Evolutionary conservation across 2,888 invertebrate genomes (phyloP), one percentile per base, ranked within the genome.

Genomic region (Coremacera marginata): DNA sequence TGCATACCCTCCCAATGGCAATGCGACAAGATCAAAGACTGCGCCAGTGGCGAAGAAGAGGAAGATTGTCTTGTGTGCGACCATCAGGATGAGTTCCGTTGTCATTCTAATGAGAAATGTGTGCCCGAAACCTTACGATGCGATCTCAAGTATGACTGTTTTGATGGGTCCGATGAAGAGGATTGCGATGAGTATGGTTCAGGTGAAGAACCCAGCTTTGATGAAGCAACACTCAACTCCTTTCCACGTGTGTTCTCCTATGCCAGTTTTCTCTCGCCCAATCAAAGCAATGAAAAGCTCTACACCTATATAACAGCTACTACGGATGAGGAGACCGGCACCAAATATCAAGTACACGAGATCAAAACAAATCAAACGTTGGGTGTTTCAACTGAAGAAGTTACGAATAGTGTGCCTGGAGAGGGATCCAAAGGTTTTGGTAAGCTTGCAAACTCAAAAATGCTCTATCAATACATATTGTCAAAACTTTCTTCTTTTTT

Each of bases 1-100:
- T 93, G 93, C 84, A 90, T 93, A 65, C 92, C 92, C 0, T 84
- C 90, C 11, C 91, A 92, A 78, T 93, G 93, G 93, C 88, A 89
- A 76, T 91, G 91, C 81, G 91, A 91, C 81, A 90, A 90, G 34
- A 89, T 90, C 49, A 88, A 89, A 77, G 91, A 91, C 79, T 91
- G 91, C 77, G 83, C 87, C 0, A 82, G 83, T 0, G 90, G 90
- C 5, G 90, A 90, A 70, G 91, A 91, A 79, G 91, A 91, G 80
- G 86, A 88, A 8, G 88, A 89, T 80, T 91, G 91, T 78, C 82
- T 89, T 72, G 84, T 88, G 22, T 91, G 91, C 79, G 88, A 88
- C 72, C 84, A 86, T 65, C 84, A 86, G 34, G 89, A 90, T 52
- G 90, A 91, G 79, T 91, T 91, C 78, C 90, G 90, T 7, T 91